These are phyloP conservation scores for Axis porcinus DNA, from an alignment of 2,113 vertebrate genomes.

Conservation along the genomic window DNA sequence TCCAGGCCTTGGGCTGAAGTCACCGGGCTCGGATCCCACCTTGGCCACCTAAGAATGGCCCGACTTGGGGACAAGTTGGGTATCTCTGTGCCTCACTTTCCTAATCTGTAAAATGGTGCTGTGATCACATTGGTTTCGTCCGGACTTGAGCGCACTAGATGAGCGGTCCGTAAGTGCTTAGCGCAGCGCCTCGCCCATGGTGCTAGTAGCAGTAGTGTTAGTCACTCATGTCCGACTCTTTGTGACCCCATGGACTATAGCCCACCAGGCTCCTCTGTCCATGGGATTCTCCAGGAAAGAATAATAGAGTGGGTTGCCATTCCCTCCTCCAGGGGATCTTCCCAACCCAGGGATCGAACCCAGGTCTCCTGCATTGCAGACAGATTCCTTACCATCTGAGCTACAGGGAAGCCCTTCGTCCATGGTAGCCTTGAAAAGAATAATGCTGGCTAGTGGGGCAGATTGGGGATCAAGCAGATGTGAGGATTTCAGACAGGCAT, in stretches of 20 bases:
- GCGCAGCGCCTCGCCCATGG: no score
- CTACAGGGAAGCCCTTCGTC: background rate
- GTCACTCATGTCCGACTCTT: background rate
- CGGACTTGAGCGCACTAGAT: no score
- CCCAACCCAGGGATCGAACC: background rate
- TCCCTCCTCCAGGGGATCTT: background rate
- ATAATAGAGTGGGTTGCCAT: background rate
- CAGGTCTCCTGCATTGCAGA: background rate
- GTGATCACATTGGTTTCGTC: accelerated
- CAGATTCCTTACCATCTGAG: background rate
- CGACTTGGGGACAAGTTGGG: background rate
- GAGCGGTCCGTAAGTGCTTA: background rate
- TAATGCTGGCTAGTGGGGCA: background rate
- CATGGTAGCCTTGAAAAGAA: background rate
- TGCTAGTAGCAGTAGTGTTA: background rate
- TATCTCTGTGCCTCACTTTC: background rate
- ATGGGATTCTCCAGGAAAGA: background rate
- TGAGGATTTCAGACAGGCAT: background rate
- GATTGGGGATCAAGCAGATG: background rate
- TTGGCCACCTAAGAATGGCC: background rate
- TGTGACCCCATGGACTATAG: background rate
- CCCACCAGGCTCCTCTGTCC: background rate
- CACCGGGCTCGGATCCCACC: background rate
- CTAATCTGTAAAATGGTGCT: background rate
- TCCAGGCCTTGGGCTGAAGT: background rate